Evolutionary conservation across 2,797 vertebrate species (phyloP).

Genomic region (Amphiprion clarkii): DNA sequence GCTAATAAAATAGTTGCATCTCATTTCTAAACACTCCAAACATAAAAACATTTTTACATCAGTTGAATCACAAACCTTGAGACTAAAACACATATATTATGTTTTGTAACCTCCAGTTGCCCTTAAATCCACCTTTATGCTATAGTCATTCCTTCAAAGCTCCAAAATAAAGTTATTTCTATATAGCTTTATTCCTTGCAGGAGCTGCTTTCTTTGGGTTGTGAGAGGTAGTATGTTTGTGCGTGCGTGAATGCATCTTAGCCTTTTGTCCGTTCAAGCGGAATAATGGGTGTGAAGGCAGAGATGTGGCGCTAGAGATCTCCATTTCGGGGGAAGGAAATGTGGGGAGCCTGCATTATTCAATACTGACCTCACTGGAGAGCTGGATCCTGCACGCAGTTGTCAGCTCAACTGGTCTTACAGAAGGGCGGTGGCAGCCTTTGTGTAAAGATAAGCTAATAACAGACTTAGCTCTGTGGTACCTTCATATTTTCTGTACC

Average conservation of each 20-base stretch:
- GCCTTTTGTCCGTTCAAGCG: conserved; percentile 59
- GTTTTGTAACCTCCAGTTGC: neutral
- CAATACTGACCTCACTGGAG: conserved; percentile 67
- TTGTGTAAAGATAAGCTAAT: neutral
- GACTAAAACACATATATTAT: neutral
- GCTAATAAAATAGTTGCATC: neutral
- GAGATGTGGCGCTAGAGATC: conserved; percentile 57
- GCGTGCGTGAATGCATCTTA: conserved; percentile 31
- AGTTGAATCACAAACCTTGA: neutral
- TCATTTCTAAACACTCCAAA: neutral
- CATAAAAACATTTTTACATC: neutral
- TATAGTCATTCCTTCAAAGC: conserved; percentile 1
- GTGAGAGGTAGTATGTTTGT: conserved; percentile 4
- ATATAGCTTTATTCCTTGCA: neutral
- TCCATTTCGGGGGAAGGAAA: conserved; percentile 58
- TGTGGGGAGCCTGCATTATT: conserved; percentile 79
- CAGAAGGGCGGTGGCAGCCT: neutral
- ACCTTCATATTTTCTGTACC: too few relatives aligned
- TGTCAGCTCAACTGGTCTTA: conserved; percentile 18
- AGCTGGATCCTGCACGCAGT: conserved; percentile 58
- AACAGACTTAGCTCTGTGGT: neutral
- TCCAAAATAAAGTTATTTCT: conserved; percentile 4
- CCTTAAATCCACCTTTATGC: conserved; percentile 15
- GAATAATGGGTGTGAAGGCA: conserved; percentile 78
- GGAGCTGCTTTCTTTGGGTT: conserved; percentile 23